Evolutionary conservation across 2,113 vertebrate species (phyloP).

Genomic region (Anser cygnoides): DNA sequence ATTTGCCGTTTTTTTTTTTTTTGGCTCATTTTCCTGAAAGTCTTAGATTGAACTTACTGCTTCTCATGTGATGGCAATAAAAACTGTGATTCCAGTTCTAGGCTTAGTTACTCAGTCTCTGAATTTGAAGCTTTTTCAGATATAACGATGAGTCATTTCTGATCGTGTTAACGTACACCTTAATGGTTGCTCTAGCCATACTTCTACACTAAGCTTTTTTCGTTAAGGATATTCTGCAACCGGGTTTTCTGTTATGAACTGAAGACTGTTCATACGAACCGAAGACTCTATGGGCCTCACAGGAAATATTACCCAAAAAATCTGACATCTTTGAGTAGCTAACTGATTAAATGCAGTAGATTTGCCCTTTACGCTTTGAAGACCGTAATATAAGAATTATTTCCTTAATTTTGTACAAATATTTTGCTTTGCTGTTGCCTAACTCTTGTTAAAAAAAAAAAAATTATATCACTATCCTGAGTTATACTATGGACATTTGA

Average conservation of each 20-base stretch:
- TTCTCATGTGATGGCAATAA: neutral
- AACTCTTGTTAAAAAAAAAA: neutral
- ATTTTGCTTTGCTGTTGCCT: neutral
- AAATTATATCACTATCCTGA: neutral
- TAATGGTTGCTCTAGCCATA: no score
- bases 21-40: neutral
- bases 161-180: neutral
- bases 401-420: neutral
- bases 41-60: neutral
- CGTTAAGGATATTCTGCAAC: neutral
- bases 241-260: neutral
- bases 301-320: neutral
- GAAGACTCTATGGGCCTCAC: neutral
- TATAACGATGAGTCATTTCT: neutral
- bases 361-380: neutral
- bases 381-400: neutral
- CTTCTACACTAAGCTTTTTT: neutral
- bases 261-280: neutral
- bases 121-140: neutral
- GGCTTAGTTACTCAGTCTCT: neutral
- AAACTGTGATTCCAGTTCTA: neutral
- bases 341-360: neutral
- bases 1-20: neutral
- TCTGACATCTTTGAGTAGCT: neutral
- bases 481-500: neutral